Percentiles rank a stretch among this genome's conserved stretches.
Evolutionary conservation across 1,140 invertebrate genomes (phyloP).

Genomic region (Bombus difficillimus): DNA sequence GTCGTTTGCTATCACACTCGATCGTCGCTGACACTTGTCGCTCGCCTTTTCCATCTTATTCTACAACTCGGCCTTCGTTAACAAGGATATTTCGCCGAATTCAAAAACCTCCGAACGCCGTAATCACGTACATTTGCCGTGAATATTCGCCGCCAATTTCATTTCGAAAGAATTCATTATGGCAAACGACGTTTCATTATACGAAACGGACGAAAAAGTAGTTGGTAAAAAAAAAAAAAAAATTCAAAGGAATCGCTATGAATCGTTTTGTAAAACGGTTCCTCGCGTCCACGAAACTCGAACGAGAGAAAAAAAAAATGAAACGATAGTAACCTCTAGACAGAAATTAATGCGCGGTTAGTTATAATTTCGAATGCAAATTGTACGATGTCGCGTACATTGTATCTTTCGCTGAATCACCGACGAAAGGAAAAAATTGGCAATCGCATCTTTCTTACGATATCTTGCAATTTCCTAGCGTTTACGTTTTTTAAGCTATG

Average conservation of each 20-base stretch:
- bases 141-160: not conserved
- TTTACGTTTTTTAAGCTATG: not conserved
- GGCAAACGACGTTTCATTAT: not conserved
- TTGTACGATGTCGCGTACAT: constrained; percentile 3
- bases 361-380: constrained; percentile 22
- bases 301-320: not conserved
- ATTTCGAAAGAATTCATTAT: not conserved
- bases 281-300: no score
- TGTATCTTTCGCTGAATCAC: constrained; percentile 20
- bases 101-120: not conserved
- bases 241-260: no score
- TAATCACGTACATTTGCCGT: not conserved
- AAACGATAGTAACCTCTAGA: not conserved
- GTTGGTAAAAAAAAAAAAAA: not conserved
- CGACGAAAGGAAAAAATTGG: constrained; percentile 10
- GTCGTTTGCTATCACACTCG: not conserved
- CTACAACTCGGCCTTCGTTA: not conserved
- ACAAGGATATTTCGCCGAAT: no score
- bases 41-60: not conserved
- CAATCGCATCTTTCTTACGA: not conserved
- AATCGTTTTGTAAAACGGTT: no score
- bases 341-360: not conserved
- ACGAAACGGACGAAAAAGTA: no score
- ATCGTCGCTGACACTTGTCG: not conserved
- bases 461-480: constrained; percentile 56